Base-by-base conservation (phyloP, 2,888 invertebrate species). In the Drosophila vallismaia region DNA sequence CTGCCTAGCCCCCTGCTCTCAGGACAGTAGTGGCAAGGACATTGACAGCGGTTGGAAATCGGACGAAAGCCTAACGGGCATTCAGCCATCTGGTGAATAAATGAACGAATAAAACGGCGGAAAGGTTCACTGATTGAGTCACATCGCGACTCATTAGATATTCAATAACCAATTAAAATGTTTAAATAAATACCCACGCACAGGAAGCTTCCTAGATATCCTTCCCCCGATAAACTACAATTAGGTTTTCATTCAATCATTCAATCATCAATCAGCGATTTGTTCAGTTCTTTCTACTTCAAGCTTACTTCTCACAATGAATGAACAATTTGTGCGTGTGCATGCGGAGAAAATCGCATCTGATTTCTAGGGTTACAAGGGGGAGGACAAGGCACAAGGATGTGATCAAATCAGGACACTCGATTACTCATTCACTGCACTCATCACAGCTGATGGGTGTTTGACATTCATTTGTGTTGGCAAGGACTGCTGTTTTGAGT, bases 401-500 rank as follows among this genome's bases (percentile, higher is more conserved):
- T 24, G 24, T 46, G 45, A 64, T 66, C 45, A 53, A 62, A 66
- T 64, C 64, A 64, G 64, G 52, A 31, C 64, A 66, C 64, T 64
- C 67, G 67, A 64, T 64, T 64, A 64, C 64, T 64, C 64, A 66
- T 64, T 66, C 64, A 66, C 45, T 53, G 53, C 67, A 51, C 45
- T 52, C 64, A 66, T 64, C 52, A 66, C 45, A 46, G 52, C 66
- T 66, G 64, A 64, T 64, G 66, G 52, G 66, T 66, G 52, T 45
- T 64, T 63, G 59, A 56, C 56, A 59, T 59, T 54, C 58, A 45
- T 36, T 45, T 26, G 64, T 28, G 28, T n/a, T 12, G 46, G 28
- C 26, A 12, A n/a, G n/a, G 48, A 36, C 36, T 36, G 36, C 36
- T n/a, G n/a, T 33, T 33, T 12, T 38, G 12, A 29, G 60, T 40